Evolutionary conservation across 1,140 invertebrate species (phyloP).

Genomic region (Bombus terrestris): DNA sequence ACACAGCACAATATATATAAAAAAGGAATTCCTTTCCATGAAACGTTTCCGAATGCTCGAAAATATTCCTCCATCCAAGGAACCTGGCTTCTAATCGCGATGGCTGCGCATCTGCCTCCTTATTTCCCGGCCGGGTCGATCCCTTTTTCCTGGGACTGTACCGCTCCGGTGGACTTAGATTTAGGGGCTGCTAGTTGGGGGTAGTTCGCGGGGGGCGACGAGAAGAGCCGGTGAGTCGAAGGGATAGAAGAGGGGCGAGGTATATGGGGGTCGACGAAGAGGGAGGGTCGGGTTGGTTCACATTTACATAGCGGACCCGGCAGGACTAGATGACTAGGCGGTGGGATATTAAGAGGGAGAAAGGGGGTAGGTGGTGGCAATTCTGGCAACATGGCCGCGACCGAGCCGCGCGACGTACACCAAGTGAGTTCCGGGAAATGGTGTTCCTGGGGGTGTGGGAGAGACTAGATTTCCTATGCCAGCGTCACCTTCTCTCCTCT

Average conservation of each 20-base stretch:
- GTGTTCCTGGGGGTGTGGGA: constrained; percentile 53
- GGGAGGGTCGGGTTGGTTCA: constrained; percentile 75
- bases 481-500: constrained; percentile 57
- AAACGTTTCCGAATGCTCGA: background rate
- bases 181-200: constrained; percentile 81
- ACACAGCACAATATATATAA: background rate
- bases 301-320: constrained; percentile 82
- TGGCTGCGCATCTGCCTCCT: constrained; percentile 47
- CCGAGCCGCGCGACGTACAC: constrained; percentile 74
- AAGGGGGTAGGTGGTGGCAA: constrained; percentile 79
- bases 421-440: constrained; percentile 72
- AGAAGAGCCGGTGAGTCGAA: constrained; percentile 63
- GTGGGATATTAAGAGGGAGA: constrained; percentile 80
- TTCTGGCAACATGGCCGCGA: constrained; percentile 82
- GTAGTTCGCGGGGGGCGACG: constrained; percentile 79
- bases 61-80: background rate
- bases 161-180: constrained; percentile 80
- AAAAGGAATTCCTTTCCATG: background rate
- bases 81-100: constrained; percentile 13
- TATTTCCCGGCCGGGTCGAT: constrained; percentile 9
- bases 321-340: constrained; percentile 82
- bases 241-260: constrained; percentile 63
- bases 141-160: constrained; percentile 78
- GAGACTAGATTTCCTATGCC: constrained; percentile 68
- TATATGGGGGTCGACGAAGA: constrained; percentile 64